Percentiles rank a stretch among this genome's conserved stretches.
Conservation (phyloP, 2,888 invertebrate genomes). For the Orchesella flavescens region DNA sequence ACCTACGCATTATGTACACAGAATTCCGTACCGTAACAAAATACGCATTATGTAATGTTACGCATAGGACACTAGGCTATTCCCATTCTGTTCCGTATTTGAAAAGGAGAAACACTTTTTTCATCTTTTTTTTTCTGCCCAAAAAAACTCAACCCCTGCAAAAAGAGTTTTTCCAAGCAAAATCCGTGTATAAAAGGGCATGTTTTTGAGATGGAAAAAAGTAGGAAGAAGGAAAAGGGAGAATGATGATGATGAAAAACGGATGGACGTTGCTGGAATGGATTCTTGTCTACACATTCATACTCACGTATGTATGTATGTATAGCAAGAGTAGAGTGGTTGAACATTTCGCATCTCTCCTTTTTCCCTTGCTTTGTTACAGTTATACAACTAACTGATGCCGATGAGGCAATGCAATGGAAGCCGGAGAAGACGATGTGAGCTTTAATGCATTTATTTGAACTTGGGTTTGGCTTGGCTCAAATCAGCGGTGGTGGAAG, state of each 20-base stretch:
- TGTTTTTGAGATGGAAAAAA: not conserved
- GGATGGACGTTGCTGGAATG: conserved; percentile 10
- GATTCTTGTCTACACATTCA: not conserved
- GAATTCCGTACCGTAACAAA: not conserved
- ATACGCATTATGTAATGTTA: not conserved
- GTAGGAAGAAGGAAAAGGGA: not conserved
- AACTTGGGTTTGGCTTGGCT: not conserved
- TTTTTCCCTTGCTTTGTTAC: conserved; percentile 14
- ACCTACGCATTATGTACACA: not conserved
- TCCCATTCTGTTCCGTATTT: no score
- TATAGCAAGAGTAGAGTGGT: not conserved
- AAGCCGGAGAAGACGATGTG: not conserved
- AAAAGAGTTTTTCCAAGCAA: conserved; percentile 24
- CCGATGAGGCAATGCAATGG: conserved; percentile 4
- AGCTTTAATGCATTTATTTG: conserved; percentile 2
- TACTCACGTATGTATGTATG: not conserved
- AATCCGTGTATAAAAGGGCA: conserved; percentile 18
- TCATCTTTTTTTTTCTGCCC: not conserved
- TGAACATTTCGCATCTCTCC: conserved; percentile 13
- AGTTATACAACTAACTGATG: not conserved
- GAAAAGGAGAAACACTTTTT: conserved; percentile 5
- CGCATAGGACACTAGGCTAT: not conserved
- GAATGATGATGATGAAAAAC: conserved; percentile 15
- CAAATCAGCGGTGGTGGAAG: not conserved
- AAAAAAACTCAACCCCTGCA: conserved; percentile 10